phyloP scores from a whole-genome alignment of 2,113 vertebrate genomes.

The Poeciliopsis retropinna region DNA sequence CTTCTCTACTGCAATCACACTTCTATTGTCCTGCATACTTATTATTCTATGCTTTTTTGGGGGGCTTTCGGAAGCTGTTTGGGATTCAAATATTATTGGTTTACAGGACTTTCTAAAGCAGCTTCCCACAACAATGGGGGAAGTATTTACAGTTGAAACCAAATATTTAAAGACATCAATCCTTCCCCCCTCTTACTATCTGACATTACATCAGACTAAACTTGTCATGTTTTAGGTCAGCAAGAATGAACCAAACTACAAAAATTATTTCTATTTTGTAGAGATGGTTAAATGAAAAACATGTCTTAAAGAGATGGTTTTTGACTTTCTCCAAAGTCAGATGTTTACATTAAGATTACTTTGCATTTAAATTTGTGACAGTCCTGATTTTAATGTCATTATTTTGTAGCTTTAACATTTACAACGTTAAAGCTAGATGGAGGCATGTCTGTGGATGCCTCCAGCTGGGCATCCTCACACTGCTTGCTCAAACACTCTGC shows the following conservation, averaged over 20 bases:
- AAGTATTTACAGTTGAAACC: neutral
- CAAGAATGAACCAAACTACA: neutral
- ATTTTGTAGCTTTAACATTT: neutral
- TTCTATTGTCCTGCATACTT: neutral
- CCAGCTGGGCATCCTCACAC: neutral
- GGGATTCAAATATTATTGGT: conserved; percentile 2
- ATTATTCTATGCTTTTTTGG: neutral
- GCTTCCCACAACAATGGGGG: neutral
- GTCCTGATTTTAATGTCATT: neutral
- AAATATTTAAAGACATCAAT: neutral
- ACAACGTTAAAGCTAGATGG: neutral
- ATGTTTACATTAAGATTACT: neutral
- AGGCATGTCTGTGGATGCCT: neutral
- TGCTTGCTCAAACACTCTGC: neutral
- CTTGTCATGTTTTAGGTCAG: neutral
- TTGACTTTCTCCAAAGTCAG: neutral
- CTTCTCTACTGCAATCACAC: conserved; percentile 8
- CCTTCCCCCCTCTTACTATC: neutral
- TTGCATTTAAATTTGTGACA: neutral
- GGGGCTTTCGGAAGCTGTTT: conserved; percentile 1
- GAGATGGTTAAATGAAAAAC: neutral
- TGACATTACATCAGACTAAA: neutral
- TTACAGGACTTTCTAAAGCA: neutral
- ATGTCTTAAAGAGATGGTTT: neutral
- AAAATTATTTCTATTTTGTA: neutral